phyloP scores from a whole-genome alignment of 92 coral and sea anemone genomes.

The Metridium senile region DNA sequence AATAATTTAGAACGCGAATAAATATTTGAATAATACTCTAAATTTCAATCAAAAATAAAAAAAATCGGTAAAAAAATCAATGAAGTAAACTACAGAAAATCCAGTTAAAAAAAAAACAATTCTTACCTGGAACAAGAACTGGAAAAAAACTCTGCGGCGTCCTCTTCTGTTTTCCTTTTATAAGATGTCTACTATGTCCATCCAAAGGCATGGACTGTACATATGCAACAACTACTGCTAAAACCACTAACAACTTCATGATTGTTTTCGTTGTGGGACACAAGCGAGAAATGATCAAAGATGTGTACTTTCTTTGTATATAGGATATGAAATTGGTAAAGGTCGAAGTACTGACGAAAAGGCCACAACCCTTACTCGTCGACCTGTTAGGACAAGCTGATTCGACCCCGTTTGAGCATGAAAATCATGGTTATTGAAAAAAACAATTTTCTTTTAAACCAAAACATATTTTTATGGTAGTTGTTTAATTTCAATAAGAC shows the following conservation, averaged over 20 bases:
- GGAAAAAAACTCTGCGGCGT: neutral
- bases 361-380: neutral
- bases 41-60: no score
- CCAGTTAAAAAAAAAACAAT: neutral
- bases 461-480: neutral
- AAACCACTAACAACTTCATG: neutral
- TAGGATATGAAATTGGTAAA: neutral
- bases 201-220: neutral
- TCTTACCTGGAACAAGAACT: conserved; percentile 1
- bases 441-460: neutral
- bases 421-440: neutral
- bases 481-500: no score
- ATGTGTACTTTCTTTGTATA: neutral
- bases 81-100: neutral
- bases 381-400: neutral
- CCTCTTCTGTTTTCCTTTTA: conserved; percentile 10
- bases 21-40: no score
- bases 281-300: no score
- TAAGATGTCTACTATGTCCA: neutral
- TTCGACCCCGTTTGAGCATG: neutral
- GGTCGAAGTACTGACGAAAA: neutral
- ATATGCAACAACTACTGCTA: neutral
- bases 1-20: no score
- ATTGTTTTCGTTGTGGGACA: neutral
- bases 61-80: no score